Percentiles rank a stretch among this genome's conserved stretches.
Conservation (phyloP, 2,888 invertebrate genomes). For the Athalia rosae region DNA sequence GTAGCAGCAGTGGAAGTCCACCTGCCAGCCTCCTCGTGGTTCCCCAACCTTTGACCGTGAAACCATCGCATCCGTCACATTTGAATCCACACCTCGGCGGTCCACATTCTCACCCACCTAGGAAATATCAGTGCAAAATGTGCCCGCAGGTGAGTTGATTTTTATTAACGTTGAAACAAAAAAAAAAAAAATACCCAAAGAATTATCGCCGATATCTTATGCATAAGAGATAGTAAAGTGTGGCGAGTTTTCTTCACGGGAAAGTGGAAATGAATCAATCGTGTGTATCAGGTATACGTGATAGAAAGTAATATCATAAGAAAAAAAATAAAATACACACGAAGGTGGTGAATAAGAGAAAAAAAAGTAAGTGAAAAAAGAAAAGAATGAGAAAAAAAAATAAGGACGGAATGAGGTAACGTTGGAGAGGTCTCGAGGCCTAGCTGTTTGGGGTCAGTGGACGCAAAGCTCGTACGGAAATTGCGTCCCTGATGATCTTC, state of each 20-base stretch:
- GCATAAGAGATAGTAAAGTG: too few species aligned
- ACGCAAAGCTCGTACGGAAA: background rate
- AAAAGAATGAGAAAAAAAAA: background rate
- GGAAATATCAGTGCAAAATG: constrained; percentile 98
- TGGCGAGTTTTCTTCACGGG: too few species aligned
- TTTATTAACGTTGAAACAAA: background rate
- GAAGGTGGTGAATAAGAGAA: too few species aligned
- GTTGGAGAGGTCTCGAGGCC: background rate
- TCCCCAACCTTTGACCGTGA: constrained; percentile 82
- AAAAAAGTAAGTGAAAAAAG: background rate
- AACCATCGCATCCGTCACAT: constrained; percentile 71
- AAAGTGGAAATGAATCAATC: too few species aligned
- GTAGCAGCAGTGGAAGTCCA: constrained; percentile 76
- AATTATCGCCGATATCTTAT: too few species aligned
- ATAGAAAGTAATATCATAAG: too few species aligned
- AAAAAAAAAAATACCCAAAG: too few species aligned
- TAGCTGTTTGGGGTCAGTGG: constrained; percentile 29
- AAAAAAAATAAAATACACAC: too few species aligned
- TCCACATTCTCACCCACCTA: constrained; percentile 73
- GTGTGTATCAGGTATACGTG: too few species aligned
- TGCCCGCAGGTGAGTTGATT: constrained; percentile 90
- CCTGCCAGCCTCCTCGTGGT: constrained; percentile 87
- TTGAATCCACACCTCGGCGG: constrained; percentile 71
- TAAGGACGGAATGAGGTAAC: background rate
- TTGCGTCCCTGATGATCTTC: constrained; percentile 2